These are phyloP conservation scores for Grus americana DNA, from an alignment of 2,113 vertebrate genomes.

Conservation along the genomic window DNA sequence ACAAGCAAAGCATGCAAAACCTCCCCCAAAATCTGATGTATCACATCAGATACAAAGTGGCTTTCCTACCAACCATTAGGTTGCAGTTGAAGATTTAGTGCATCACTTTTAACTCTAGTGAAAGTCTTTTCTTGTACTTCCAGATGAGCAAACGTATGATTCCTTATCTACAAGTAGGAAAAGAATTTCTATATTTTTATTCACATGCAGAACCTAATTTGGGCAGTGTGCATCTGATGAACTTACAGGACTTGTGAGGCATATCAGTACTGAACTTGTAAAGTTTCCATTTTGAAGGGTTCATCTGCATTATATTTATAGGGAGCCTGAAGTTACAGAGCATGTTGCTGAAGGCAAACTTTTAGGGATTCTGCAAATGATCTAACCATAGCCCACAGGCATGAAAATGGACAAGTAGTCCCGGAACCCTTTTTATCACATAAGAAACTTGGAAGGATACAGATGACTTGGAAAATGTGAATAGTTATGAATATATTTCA, in stretches of 20 bases:
- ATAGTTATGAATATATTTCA: not conserved
- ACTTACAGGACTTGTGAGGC: not conserved
- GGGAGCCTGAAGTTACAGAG: not conserved
- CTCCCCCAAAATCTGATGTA: not conserved
- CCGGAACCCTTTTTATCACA: not conserved
- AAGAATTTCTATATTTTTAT: not conserved
- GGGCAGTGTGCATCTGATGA: not conserved
- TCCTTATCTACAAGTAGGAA: not conserved
- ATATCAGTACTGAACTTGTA: not conserved
- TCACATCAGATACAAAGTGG: not conserved
- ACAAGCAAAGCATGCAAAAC: not conserved
- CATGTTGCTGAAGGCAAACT: not conserved
- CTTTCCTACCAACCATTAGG: not conserved
- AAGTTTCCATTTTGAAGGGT: not conserved
- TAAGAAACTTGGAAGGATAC: not conserved
- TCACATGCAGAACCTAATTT: not conserved
- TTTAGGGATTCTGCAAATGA: not conserved
- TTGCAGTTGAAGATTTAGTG: not conserved
- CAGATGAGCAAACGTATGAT: not conserved
- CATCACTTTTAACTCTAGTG: not conserved
- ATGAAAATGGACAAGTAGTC: not conserved
- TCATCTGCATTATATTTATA: not conserved
- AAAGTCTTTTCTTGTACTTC: not conserved
- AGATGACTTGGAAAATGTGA: not conserved
- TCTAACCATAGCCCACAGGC: not conserved